Conservation (phyloP, 1,140 invertebrate genomes). For the Chrysopa pallens region DNA sequence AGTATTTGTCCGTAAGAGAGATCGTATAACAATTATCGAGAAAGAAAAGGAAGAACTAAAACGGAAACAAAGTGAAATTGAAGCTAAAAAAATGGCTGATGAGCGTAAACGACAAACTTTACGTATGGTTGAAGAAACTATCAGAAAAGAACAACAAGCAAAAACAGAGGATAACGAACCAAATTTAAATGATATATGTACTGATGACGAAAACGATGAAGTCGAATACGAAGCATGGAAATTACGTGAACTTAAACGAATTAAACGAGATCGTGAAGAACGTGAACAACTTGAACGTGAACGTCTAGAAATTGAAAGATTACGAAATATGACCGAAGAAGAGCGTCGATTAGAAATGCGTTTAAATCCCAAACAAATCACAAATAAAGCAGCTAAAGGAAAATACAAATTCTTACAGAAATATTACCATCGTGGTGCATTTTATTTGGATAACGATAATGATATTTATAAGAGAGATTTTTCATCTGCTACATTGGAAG, state of each 20-base stretch:
- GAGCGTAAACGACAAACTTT: constrained; percentile 71
- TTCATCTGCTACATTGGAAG: constrained; percentile 90
- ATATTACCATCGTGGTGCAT: constrained; percentile 97
- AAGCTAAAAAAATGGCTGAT: constrained; percentile 61
- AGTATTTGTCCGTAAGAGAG: constrained; percentile 88
- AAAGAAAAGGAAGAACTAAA: constrained; percentile 75
- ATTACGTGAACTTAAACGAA: constrained; percentile 82
- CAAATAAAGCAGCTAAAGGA: constrained; percentile 91
- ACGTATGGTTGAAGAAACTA: constrained; percentile 77
- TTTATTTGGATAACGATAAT: constrained; percentile 93
- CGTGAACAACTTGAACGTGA: constrained; percentile 76
- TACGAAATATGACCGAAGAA: constrained; percentile 93
- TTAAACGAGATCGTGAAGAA: constrained; percentile 92
- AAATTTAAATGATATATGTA: constrained; percentile 74
- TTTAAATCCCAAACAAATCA: constrained; percentile 83
- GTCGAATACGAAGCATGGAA: constrained; percentile 98
- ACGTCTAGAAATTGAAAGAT: constrained; percentile 72
- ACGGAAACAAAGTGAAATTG: constrained; percentile 65
- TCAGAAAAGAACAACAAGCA: constrained; percentile 50
- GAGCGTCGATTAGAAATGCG: constrained; percentile 76
- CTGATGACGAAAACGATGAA: constrained; percentile 97
- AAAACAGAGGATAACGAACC: constrained; percentile 39
- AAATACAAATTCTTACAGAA: constrained; percentile 99
- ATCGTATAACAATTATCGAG: constrained; percentile 89
- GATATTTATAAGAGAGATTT: constrained; percentile 89